These are phyloP conservation scores for Glandiceps talaboti DNA, from an alignment of 53 echinoderm and acorn worm species.

Conservation along the genomic window DNA sequence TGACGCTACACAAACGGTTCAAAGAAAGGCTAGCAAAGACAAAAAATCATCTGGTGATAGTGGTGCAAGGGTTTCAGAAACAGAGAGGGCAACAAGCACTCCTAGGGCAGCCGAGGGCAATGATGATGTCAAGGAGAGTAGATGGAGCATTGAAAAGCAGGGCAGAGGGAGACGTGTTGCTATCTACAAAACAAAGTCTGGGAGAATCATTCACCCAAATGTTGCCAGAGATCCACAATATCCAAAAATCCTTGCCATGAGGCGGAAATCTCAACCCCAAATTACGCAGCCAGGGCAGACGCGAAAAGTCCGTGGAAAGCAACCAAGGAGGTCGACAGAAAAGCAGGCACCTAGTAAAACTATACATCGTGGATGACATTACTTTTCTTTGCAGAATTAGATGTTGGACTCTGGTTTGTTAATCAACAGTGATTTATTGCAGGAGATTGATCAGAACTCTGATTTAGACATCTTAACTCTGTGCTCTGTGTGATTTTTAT, in stretches of 20 bases:
- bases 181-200: constrained; percentile 40
- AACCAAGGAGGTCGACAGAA: too few relatives aligned
- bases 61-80: neutral
- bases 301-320: too few relatives aligned
- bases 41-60: neutral
- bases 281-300: too few relatives aligned
- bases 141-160: neutral
- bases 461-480: too few relatives aligned
- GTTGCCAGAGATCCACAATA: constrained; percentile 22
- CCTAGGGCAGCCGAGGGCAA: neutral
- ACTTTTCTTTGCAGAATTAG: too few relatives aligned
- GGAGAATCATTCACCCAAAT: constrained; percentile 35
- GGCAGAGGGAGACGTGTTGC: neutral
- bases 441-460: too few relatives aligned
- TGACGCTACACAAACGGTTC: neutral
- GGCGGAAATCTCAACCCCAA: constrained; percentile 2
- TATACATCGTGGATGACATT: too few relatives aligned
- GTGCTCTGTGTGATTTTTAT: too few relatives aligned
- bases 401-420: too few relatives aligned
- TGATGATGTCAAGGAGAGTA: neutral
- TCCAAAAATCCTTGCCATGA: constrained; percentile 21
- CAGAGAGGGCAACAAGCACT: too few relatives aligned
- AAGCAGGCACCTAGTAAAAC: too few relatives aligned
- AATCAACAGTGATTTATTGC: too few relatives aligned
- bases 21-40: neutral